phyloP scores from a whole-genome alignment of 2,797 vertebrate genomes.

The Rallus crepitans region DNA sequence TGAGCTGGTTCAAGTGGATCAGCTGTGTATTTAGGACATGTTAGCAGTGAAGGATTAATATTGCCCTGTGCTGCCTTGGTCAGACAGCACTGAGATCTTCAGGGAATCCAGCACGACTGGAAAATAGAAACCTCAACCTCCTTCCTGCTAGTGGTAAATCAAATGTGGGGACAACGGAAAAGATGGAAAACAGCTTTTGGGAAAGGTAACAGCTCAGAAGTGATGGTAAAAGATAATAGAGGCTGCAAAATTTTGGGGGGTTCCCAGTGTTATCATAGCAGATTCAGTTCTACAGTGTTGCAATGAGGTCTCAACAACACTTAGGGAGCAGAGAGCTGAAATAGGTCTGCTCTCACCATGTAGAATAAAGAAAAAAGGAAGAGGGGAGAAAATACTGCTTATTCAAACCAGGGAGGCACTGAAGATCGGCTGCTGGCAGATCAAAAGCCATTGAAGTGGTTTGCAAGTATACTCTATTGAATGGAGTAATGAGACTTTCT shows the following conservation, averaged over 20 bases:
- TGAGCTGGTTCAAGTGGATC: not conserved
- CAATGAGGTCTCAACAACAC: fast-evolving
- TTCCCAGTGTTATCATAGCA: not conserved
- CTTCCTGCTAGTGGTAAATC: not conserved
- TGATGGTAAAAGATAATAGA: not conserved
- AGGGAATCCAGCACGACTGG: not conserved
- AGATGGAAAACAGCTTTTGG: not conserved
- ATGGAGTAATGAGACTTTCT: not conserved
- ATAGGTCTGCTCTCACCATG: not conserved
- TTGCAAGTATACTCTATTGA: not conserved
- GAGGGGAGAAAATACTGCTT: not conserved
- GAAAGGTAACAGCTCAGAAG: not conserved
- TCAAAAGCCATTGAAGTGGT: not conserved
- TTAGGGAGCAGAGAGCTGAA: not conserved
- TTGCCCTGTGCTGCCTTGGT: not conserved
- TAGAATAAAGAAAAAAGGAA: not conserved
- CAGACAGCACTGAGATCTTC: not conserved
- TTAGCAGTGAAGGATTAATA: not conserved
- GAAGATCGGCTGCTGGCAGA: not conserved
- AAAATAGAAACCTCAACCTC: not conserved
- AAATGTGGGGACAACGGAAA: not conserved
- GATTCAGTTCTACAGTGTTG: not conserved
- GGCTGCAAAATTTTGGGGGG: not conserved
- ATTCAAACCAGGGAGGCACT: not conserved
- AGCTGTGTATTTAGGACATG: not conserved